phyloP scores from a whole-genome alignment of 2,113 vertebrate genomes.

The Campylorhamphus procurvoides region DNA sequence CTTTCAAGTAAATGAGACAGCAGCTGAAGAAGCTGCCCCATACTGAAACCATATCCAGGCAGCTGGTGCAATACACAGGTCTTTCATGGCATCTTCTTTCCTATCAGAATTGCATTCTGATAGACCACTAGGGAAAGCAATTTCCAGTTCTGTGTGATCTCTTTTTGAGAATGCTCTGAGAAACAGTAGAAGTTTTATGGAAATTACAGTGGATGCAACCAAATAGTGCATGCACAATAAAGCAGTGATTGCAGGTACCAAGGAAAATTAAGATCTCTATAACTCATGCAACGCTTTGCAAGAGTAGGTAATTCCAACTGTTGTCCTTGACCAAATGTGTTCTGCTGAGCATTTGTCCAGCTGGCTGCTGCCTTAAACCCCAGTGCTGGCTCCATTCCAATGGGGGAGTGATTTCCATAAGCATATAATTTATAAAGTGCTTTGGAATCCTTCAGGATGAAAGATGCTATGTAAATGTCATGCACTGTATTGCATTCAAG shows the following conservation, averaged over 20 bases:
- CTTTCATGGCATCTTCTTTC: not conserved
- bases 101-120: not conserved
- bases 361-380: constrained; percentile 12
- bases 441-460: constrained; percentile 38
- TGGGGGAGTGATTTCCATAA: not conserved
- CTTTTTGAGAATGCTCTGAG: not conserved
- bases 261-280: constrained; percentile 14
- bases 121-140: not conserved
- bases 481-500: not conserved
- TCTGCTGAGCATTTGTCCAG: constrained; percentile 18
- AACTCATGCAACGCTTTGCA: not conserved
- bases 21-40: not conserved
- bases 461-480: constrained; percentile 14
- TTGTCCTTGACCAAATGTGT: constrained; percentile 17
- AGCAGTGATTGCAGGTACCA: constrained; percentile 8
- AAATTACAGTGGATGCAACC: not conserved
- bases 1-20: not conserved
- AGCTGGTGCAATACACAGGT: not conserved
- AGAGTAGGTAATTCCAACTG: not conserved
- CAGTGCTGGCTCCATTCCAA: not conserved
- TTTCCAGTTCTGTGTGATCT: not conserved
- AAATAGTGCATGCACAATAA: constrained; percentile 14
- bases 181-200: constrained; percentile 1
- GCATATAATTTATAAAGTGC: constrained; percentile 22
- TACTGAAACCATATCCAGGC: not conserved